phyloP scores from a whole-genome alignment of 2,113 vertebrate species.

The Clarias gariepinus region DNA sequence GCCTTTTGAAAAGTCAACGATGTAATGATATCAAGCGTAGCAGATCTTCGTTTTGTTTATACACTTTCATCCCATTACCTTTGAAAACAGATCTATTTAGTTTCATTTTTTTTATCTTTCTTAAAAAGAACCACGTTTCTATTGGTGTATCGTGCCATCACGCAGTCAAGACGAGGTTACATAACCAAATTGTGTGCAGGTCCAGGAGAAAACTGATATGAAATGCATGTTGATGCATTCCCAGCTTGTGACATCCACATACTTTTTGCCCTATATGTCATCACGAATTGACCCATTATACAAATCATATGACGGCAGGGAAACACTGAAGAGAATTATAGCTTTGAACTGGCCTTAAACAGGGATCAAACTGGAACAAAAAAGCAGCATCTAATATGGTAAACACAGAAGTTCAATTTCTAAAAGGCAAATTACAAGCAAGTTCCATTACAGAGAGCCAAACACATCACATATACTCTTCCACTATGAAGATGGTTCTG shows the following conservation, averaged over 20 bases:
- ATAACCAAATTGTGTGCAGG: constrained; percentile 9
- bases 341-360: neutral
- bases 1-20: constrained; percentile 56
- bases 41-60: constrained; percentile 35
- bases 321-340: constrained; percentile 11
- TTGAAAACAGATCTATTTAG: constrained; percentile 59
- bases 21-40: constrained; percentile 54
- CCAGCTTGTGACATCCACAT: neutral
- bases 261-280: neutral
- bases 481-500: constrained; percentile 29
- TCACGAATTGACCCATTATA: neutral
- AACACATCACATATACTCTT: constrained; percentile 8
- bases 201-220: constrained; percentile 23
- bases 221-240: constrained; percentile 19
- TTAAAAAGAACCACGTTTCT: constrained; percentile 32
- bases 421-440: neutral
- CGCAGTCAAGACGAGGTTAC: neutral
- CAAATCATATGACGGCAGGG: constrained; percentile 24
- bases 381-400: neutral
- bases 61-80: constrained; percentile 62
- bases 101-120: neutral
- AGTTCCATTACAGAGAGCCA: constrained; percentile 29
- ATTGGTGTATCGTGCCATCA: constrained; percentile 15
- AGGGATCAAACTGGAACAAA: constrained; percentile 31
- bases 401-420: neutral